Percentiles rank a stretch among this genome's conserved stretches.
Evolutionary conservation across 2,113 vertebrate genomes (phyloP).

Genomic region (Camarhynchus parvulus): DNA sequence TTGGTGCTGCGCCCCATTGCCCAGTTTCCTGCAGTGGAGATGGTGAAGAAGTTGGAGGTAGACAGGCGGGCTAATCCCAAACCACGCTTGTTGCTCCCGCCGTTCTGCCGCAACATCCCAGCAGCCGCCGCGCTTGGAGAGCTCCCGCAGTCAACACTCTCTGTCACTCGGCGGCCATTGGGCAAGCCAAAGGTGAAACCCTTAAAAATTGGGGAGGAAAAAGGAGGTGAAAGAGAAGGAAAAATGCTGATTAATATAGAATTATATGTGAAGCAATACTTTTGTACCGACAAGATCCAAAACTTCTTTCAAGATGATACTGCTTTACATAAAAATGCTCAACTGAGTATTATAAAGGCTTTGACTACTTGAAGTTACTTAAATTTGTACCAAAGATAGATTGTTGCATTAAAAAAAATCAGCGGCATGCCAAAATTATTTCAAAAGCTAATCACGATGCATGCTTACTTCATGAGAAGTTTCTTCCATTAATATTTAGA

Average conservation of each 20-base stretch:
- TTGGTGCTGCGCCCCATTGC: slow-evolving; percentile 84
- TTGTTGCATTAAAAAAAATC: neutral
- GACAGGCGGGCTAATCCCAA: slow-evolving; percentile 80
- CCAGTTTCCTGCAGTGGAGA: slow-evolving; percentile 79
- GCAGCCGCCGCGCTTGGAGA: slow-evolving; percentile 70
- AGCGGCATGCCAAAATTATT: neutral
- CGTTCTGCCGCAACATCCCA: slow-evolving; percentile 90
- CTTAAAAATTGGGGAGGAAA: neutral
- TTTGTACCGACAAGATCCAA: neutral
- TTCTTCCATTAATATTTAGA: neutral
- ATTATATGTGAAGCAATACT: neutral
- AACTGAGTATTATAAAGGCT: neutral
- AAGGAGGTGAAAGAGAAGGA: neutral
- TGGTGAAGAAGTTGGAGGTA: slow-evolving; percentile 75
- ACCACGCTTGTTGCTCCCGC: slow-evolving; percentile 82
- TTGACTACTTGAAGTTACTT: neutral
- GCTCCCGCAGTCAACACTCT: slow-evolving; percentile 63
- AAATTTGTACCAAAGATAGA: neutral
- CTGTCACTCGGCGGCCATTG: slow-evolving; percentile 47
- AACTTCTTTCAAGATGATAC: neutral
- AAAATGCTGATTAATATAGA: neutral
- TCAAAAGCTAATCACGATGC: neutral
- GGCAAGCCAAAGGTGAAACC: slow-evolving; percentile 43
- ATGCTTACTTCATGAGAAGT: neutral
- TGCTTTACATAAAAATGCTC: neutral